phyloP scores from a whole-genome alignment of 2,888 invertebrate genomes.

The Leptopilina syphax region DNA sequence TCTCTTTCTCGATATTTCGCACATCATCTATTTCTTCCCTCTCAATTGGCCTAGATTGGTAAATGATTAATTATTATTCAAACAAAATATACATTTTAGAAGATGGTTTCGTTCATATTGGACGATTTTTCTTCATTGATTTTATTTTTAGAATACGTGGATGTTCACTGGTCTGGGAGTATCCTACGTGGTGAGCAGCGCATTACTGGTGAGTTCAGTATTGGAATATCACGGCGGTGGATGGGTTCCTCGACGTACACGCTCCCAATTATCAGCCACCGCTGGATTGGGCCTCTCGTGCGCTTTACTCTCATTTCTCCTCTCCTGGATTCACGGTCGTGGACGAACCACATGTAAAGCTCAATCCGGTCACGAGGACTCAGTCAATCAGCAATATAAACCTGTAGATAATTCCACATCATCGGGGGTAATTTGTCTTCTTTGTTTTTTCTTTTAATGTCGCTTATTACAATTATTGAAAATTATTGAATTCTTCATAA shows the following conservation, averaged over 20 bases:
- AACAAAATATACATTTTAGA: not conserved
- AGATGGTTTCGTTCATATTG: not conserved
- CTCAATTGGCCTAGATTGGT: slow-evolving; percentile 89
- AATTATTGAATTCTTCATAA: no score
- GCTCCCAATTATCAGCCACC: slow-evolving; percentile 80
- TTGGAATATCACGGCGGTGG: slow-evolving; percentile 81
- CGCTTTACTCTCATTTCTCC: slow-evolving; percentile 71
- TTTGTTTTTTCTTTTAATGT: not conserved
- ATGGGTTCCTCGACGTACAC: slow-evolving; percentile 86
- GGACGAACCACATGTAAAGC: slow-evolving; percentile 66
- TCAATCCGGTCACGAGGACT: slow-evolving; percentile 63
- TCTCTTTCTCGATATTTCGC: slow-evolving; percentile 88
- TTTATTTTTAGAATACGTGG: slow-evolving; percentile 82
- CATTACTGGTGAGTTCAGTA: slow-evolving; percentile 84
- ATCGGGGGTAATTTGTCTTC: slow-evolving; percentile 66
- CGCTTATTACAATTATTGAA: no score
- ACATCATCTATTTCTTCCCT: slow-evolving; percentile 87
- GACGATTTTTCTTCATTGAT: slow-evolving; percentile 19
- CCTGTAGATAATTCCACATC: slow-evolving; percentile 75
- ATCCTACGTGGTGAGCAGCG: slow-evolving; percentile 83
- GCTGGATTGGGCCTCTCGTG: slow-evolving; percentile 73
- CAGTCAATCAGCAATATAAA: slow-evolving; percentile 72
- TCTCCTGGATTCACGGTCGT: slow-evolving; percentile 73
- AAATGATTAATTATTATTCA: slow-evolving; percentile 71
- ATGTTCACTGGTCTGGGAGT: slow-evolving; percentile 85